Evolutionary conservation across 2,797 vertebrate genomes (phyloP), one percentile per base, ranked within the genome.

Genomic region (Yasuhikotakia modesta): DNA sequence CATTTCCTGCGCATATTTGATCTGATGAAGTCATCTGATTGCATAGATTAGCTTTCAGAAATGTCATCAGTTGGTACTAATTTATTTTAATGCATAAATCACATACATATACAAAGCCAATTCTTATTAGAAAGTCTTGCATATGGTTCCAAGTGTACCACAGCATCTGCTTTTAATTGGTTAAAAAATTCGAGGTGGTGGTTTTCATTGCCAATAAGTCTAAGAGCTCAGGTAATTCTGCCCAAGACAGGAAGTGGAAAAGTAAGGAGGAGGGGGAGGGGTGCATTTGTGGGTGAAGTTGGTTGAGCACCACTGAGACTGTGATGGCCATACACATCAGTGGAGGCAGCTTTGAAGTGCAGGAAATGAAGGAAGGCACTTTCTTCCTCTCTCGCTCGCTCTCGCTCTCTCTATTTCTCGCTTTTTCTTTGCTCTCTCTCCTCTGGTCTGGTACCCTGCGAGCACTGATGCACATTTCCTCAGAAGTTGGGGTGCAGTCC

Each of bases 281-380:
- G 4, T 45, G 24, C 19, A 2, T 13, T 32, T 60, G 60, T 53
- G 48, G 48, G 50, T 60, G 0, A 22, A 30, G 68, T 61, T 66
- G 66, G 0, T 65, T 35, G 57, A 74, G 68, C 22, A 68, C 71
- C 48, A 79, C 65, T 2, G 86, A 91, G 87, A 83, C 88, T 88
- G 68, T 88, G 87, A 93, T 90, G 88, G 89, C 89, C 88, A 86
- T 82, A 81, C 85, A 68, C 88, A 86, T 89, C 71, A 88, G 84
- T 82, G 79, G 89, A 90, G 86, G 87, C 76, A 73, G 73, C 92
- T 94, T 94, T 94, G 93, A 94, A 90, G 92, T 92, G 76, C 90
- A 93, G 90, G 91, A 91, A 92, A 89, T 88, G 87, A 90, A 88
- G 85, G 81, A 79, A 88, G 86, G 82, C 82, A 86, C 83, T 87